A percentile compares a stretch with the other conserved stretches of the same genome.
Conservation (phyloP, 1,140 invertebrate genomes). For the Philotrypesis tridentata region DNA sequence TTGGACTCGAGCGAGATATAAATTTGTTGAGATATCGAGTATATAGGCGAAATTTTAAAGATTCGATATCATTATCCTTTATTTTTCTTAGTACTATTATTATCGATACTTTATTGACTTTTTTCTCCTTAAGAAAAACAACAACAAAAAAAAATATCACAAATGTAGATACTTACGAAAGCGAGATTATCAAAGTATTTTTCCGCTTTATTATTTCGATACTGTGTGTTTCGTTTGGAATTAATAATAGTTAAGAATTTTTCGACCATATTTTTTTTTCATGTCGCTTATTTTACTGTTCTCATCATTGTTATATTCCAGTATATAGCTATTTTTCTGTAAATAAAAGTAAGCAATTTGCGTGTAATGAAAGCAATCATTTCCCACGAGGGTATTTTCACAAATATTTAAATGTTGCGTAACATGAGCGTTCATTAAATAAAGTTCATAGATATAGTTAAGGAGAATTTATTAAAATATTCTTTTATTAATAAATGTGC, state of each 20-base stretch:
- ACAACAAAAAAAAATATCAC: background rate
- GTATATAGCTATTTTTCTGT: background rate
- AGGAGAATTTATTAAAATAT: slow-evolving; percentile 9
- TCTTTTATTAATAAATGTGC: slow-evolving; percentile 28
- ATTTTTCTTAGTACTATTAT: background rate
- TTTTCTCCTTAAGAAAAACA: background rate
- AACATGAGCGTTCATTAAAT: slow-evolving; percentile 1
- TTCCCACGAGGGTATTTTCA: slow-evolving; percentile 4
- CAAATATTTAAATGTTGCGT: slow-evolving; percentile 11
- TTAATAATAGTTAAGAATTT: background rate
- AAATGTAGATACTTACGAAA: background rate
- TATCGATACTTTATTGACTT: background rate
- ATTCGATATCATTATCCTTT: background rate
- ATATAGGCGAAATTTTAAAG: background rate
- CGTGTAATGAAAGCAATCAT: slow-evolving; percentile 32
- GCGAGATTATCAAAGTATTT: no score
- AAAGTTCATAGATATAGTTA: slow-evolving; percentile 9
- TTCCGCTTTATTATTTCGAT: no score
- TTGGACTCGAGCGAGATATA: background rate
- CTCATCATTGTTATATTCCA: background rate
- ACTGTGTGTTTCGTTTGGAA: background rate
- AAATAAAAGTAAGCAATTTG: slow-evolving; percentile 22
- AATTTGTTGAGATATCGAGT: background rate
- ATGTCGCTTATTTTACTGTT: background rate
- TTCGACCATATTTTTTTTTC: background rate